phyloP scores from a whole-genome alignment of 2,888 invertebrate genomes.

The Apamea anceps region DNA sequence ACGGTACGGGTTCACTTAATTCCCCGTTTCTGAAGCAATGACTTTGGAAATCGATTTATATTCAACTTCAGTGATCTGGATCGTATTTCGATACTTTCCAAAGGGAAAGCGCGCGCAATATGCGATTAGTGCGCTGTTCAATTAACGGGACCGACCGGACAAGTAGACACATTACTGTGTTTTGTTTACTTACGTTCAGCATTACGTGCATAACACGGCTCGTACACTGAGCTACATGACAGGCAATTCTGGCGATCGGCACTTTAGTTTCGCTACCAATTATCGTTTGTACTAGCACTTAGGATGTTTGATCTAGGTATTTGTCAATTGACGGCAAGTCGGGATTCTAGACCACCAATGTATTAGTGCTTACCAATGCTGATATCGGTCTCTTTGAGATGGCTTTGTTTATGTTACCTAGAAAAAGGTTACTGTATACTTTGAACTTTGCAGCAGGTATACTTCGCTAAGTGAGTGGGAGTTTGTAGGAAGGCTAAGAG shows the following conservation, averaged over 20 bases:
- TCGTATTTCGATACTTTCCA: conserved; percentile 83
- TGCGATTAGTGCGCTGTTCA: conserved; percentile 83
- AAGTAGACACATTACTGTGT: conserved; percentile 53
- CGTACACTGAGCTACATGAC: conserved; percentile 39
- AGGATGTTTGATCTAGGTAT: conserved; percentile 14
- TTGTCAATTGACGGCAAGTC: background rate
- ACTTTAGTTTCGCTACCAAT: conserved; percentile 25
- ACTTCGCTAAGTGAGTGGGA: conserved; percentile 26
- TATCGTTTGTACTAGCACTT: conserved; percentile 19
- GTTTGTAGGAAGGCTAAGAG: conserved; percentile 21
- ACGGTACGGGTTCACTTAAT: conserved; percentile 46
- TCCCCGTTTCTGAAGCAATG: conserved; percentile 63
- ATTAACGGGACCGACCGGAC: conserved; percentile 84
- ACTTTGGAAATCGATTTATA: conserved; percentile 67
- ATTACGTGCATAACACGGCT: conserved; percentile 44
- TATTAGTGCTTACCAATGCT: background rate
- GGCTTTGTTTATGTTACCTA: conserved; percentile 16
- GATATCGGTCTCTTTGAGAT: background rate
- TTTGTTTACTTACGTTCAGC: conserved; percentile 55
- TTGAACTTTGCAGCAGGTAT: background rate
- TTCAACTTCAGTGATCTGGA: conserved; percentile 72
- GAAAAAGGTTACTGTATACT: conserved; percentile 1
- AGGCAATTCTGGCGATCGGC: conserved; percentile 32
- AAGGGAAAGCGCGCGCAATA: conserved; percentile 85
- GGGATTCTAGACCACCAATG: background rate